Conservation (phyloP, 2,797 vertebrate genomes). For the Falco concolor region DNA sequence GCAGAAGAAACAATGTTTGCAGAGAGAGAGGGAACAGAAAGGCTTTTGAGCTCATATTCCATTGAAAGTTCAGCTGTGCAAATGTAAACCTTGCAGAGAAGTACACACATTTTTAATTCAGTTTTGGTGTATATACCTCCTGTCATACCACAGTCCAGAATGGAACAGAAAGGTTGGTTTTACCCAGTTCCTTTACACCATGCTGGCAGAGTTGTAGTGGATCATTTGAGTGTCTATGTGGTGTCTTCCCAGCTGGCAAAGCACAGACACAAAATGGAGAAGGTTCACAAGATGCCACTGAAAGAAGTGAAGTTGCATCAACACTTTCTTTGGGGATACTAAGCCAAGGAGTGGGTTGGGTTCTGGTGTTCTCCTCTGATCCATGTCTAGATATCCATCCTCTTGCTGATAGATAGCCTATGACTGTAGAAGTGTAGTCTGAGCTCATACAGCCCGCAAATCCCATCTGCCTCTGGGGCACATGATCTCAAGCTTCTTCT, state of each 20-base stretch:
- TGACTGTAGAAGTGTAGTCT: not conserved
- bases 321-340: not conserved
- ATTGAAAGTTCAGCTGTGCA: not conserved
- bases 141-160: not conserved
- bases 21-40: not conserved
- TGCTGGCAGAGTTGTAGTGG: not conserved
- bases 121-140: not conserved
- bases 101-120: not conserved
- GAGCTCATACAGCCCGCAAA: not conserved
- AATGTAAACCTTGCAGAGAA: not conserved
- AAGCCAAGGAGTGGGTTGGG: not conserved
- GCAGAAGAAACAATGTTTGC: not conserved
- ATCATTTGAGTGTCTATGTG: not conserved
- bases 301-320: not conserved
- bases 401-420: not conserved
- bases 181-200: not conserved
- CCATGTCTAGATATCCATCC: slow-evolving; percentile 1
- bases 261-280: not conserved
- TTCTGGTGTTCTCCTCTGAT: slow-evolving; percentile 16
- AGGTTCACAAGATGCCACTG: not conserved
- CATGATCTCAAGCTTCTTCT: slow-evolving; percentile 25
- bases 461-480: slow-evolving; percentile 38
- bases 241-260: not conserved
- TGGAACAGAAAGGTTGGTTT: not conserved
- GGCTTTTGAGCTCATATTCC: not conserved